Evolutionary conservation across 1,140 invertebrate genomes (phyloP).

Genomic region (Wiebesia pumilae): DNA sequence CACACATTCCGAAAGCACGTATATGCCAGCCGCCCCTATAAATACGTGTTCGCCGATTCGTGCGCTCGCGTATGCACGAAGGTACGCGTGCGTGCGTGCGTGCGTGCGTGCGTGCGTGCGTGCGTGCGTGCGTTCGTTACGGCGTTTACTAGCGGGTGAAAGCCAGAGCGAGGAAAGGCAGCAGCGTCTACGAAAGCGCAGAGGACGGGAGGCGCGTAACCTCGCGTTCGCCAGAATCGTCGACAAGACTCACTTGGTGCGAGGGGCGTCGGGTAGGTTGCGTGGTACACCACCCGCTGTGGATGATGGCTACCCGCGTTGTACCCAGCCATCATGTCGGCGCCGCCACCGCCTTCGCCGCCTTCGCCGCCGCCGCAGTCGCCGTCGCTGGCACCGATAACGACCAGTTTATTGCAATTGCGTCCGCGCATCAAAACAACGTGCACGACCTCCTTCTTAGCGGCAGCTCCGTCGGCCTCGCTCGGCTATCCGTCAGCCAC

Average conservation of each 20-base stretch:
- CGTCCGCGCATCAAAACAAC: conserved; percentile 49
- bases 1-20: conserved; percentile 8
- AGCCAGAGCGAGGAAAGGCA: too few relatives aligned
- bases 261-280: conserved; percentile 73
- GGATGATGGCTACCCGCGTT: conserved; percentile 64
- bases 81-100: neutral
- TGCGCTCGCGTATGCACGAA: neutral
- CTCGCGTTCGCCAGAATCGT: neutral
- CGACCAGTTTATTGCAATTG: conserved; percentile 48
- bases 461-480: conserved; percentile 24
- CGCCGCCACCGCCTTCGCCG: neutral
- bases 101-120: neutral
- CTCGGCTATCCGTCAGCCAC: conserved; percentile 31
- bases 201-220: neutral
- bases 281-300: conserved; percentile 71
- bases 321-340: conserved; percentile 69
- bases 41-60: neutral
- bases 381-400: conserved; percentile 19
- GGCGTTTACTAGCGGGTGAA: too few relatives aligned
- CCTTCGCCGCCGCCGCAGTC: neutral
- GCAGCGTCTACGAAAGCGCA: too few relatives aligned
- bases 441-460: conserved; percentile 36
- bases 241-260: conserved; percentile 71
- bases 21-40: neutral
- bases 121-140: neutral